Conservation (phyloP, 1,140 invertebrate species). For the Drosophila nikananu region DNA sequence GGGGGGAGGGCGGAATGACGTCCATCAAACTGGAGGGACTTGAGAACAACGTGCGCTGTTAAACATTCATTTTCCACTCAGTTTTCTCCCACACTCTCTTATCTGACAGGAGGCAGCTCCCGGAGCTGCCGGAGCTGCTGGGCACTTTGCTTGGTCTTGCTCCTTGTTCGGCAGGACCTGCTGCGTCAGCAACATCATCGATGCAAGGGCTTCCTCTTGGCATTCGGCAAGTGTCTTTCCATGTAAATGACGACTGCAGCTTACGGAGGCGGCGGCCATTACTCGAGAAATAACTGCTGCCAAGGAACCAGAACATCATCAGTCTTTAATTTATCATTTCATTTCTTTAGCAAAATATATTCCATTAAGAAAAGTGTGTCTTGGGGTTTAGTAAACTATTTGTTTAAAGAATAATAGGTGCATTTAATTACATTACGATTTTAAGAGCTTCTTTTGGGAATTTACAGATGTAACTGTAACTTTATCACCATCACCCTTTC, state of each 20-base stretch:
- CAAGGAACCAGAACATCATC: conserved; percentile 4
- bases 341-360: not conserved
- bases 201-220: conserved; percentile 23
- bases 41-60: conserved; percentile 51
- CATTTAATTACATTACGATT: not conserved
- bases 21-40: conserved; percentile 54
- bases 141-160: conserved; percentile 9
- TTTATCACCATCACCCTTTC: conserved; percentile 2
- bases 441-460: not conserved
- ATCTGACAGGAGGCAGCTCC: conserved; percentile 65
- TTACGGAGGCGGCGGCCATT: conserved; percentile 10
- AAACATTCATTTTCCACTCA: conserved; percentile 35
- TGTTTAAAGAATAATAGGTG: not conserved
- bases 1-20: conserved; percentile 3
- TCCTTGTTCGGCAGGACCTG: conserved; percentile 22
- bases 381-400: not conserved
- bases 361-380: not conserved
- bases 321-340: conserved; percentile 23
- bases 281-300: conserved; percentile 21
- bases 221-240: conserved; percentile 44
- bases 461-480: not conserved
- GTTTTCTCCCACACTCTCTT: conserved; percentile 33
- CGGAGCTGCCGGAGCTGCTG: conserved; percentile 8
- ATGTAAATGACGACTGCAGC: conserved; percentile 40
- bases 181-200: conserved; percentile 31